Conservation (phyloP, 2,797 vertebrate species). For the Dromococcyx pavoninus region DNA sequence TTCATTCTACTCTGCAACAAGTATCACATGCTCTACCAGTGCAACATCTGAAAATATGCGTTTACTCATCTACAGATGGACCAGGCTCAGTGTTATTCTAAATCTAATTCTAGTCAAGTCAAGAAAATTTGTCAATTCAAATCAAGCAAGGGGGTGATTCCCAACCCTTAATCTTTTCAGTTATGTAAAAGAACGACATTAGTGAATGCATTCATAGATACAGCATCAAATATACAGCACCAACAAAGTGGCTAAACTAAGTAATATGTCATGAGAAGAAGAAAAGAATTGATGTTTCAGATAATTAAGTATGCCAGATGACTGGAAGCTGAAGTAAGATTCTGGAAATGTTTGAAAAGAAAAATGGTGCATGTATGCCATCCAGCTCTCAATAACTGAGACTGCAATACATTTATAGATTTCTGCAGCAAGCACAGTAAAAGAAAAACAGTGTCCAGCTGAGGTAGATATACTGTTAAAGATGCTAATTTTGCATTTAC, state of each 20-base stretch:
- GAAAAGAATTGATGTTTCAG: not conserved
- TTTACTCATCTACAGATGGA: not conserved
- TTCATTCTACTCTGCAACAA: not conserved
- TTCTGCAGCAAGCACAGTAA: not conserved
- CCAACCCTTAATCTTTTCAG: not conserved
- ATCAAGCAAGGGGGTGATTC: not conserved
- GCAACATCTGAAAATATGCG: not conserved
- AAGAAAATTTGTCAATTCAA: not conserved
- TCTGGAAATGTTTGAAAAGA: not conserved
- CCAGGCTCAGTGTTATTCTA: not conserved
- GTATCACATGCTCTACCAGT: not conserved
- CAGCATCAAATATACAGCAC: not conserved
- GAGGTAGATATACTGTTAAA: conserved; percentile 8
- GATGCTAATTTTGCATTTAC: conserved; percentile 10
- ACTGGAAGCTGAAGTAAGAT: not conserved
- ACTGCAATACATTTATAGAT: not conserved
- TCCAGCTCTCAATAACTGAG: not conserved
- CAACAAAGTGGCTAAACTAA: not conserved
- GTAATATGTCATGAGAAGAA: not conserved
- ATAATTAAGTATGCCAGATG: not conserved
- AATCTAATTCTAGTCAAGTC: not conserved
- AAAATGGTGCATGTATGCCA: not conserved
- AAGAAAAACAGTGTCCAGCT: not conserved
- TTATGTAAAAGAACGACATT: not conserved
- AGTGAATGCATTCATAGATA: not conserved